Percentiles rank a stretch among this genome's conserved stretches.
phyloP scores from a whole-genome alignment of 2,888 invertebrate genomes.

The Lasius platythorax region DNA sequence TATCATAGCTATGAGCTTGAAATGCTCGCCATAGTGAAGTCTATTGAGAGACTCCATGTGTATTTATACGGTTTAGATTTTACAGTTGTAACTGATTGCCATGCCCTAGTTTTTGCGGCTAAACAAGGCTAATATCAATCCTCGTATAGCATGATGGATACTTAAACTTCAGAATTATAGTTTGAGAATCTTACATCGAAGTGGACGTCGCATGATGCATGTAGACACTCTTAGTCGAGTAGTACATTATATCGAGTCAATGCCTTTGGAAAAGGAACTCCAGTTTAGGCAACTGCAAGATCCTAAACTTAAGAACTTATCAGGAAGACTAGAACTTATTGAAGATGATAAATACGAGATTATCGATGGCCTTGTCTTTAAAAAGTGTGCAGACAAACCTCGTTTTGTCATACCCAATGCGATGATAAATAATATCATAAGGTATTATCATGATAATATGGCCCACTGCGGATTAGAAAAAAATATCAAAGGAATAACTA shows the following conservation, averaged over 20 bases:
- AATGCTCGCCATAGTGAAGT: neutral
- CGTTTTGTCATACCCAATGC: neutral
- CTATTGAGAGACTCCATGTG: neutral
- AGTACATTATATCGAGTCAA: no score
- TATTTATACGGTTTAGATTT: neutral
- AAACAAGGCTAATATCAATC: no score
- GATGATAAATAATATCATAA: neutral
- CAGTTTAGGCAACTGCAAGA: no score
- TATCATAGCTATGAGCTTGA: neutral
- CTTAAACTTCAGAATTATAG: no score
- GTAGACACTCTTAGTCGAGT: no score
- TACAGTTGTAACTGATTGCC: no score
- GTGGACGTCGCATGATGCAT: no score
- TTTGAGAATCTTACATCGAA: no score
- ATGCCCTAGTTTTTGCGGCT: no score
- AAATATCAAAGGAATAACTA: neutral
- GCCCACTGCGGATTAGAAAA: neutral
- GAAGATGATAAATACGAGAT: neutral
- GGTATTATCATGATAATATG: constrained; percentile 1
- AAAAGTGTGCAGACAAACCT: neutral
- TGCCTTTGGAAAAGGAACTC: no score
- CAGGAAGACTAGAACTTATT: neutral
- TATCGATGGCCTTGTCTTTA: neutral
- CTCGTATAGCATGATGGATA: no score
- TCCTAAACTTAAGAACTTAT: neutral